Evolutionary conservation across 2,888 invertebrate species (phyloP).

Genomic region (Ophion obscuratus): DNA sequence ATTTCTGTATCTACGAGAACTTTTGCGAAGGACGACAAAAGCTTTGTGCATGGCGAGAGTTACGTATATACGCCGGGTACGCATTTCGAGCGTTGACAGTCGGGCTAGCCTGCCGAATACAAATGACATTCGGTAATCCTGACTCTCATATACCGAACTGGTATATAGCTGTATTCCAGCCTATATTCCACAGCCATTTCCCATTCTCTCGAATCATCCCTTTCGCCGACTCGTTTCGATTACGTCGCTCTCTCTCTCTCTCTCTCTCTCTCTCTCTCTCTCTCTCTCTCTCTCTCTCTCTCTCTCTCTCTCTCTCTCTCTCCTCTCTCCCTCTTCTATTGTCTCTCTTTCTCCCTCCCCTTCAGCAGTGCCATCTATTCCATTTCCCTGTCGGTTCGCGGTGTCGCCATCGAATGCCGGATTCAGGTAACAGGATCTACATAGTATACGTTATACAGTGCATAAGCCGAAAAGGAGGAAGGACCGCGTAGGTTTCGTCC

Average conservation of each 20-base stretch:
- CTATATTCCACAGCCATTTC: slow-evolving; percentile 77
- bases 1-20: slow-evolving; percentile 7
- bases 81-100: slow-evolving; percentile 79
- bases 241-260: slow-evolving; percentile 65
- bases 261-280: slow-evolving; percentile 38
- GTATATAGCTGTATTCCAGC: slow-evolving; percentile 76
- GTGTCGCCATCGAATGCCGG: slow-evolving; percentile 56
- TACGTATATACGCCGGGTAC: slow-evolving; percentile 32
- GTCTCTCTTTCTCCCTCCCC: slow-evolving; percentile 36
- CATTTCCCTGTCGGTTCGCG: slow-evolving; percentile 67
- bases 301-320: slow-evolving; percentile 65
- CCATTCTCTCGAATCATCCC: slow-evolving; percentile 71
- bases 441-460: slow-evolving; percentile 45
- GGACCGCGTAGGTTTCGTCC: slow-evolving; percentile 46
- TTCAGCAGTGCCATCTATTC: slow-evolving; percentile 60
- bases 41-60: slow-evolving; percentile 23
- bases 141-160: slow-evolving; percentile 78
- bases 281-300: slow-evolving; percentile 58
- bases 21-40: neutral
- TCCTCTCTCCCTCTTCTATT: slow-evolving; percentile 42
- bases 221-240: slow-evolving; percentile 66
- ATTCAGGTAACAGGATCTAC: slow-evolving; percentile 46
- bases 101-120: slow-evolving; percentile 82
- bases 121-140: slow-evolving; percentile 82
- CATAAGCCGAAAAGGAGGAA: slow-evolving; percentile 53